A percentile compares a stretch with the other conserved stretches of the same genome.
Conservation (phyloP, 2,797 vertebrate species). For the Hozukius guyotensis region DNA sequence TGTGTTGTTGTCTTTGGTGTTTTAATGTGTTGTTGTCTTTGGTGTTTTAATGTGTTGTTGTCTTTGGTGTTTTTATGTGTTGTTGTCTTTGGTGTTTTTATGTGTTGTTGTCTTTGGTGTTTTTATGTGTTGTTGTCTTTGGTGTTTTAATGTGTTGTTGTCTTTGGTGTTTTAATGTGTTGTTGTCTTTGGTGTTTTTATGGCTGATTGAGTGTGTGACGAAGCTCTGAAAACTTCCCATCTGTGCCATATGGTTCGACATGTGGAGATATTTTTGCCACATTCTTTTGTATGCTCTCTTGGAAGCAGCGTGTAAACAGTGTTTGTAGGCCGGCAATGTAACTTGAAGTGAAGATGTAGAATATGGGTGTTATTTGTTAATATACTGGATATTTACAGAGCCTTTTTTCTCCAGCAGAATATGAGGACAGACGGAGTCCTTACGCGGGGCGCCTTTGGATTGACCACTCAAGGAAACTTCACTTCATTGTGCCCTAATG, state of each 20-base stretch:
- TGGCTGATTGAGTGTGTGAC: not conserved
- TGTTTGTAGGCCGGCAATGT: not conserved
- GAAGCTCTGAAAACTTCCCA: not conserved
- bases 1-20: too few species aligned
- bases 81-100: too few species aligned
- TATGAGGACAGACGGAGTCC: constrained; percentile 58
- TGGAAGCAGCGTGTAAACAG: not conserved
- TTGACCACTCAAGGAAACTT: constrained; percentile 75
- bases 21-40: too few species aligned
- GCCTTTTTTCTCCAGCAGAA: constrained; percentile 23
- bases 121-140: too few species aligned
- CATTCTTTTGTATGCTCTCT: not conserved
- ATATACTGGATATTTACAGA: not conserved
- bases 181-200: not conserved
- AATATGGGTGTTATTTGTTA: not conserved
- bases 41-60: too few species aligned
- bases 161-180: not conserved
- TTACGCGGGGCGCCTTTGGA: constrained; percentile 19
- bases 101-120: too few species aligned
- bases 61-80: too few species aligned
- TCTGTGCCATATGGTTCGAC: not conserved
- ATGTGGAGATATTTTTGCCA: not conserved
- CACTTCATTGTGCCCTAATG: constrained; percentile 87
- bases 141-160: too few species aligned
- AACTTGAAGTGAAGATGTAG: not conserved